These are phyloP conservation scores for Plectrocnemia conspersa DNA, from an alignment of 1,140 invertebrate genomes.

Conservation along the genomic window DNA sequence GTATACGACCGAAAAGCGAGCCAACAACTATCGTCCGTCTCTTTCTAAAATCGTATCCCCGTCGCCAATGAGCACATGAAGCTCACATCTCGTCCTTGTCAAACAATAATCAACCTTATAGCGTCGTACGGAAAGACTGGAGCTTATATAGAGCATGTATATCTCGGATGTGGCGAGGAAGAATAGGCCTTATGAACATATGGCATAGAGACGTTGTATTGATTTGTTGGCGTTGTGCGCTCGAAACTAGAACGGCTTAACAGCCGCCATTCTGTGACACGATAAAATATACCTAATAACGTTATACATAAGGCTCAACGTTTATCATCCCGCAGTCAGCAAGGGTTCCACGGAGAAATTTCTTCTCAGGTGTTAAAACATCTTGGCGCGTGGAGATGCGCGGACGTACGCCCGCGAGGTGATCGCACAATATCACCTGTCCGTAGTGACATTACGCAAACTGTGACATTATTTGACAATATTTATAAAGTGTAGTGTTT, in stretches of 20 bases:
- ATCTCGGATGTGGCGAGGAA: too few relatives aligned
- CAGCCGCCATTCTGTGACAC: not conserved
- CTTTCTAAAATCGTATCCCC: not conserved
- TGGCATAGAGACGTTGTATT: conserved; percentile 6
- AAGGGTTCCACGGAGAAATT: conserved; percentile 7
- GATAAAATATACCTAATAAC: not conserved
- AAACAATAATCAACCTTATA: not conserved
- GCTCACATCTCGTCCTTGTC: not conserved
- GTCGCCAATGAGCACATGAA: conserved; percentile 4
- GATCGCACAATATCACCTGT: too few relatives aligned
- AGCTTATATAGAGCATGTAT: not conserved
- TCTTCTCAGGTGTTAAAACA: conserved; percentile 17
- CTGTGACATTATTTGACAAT: too few relatives aligned
- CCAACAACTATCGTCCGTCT: too few relatives aligned
- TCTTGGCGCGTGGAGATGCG: conserved; percentile 20
- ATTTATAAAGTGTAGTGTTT: too few relatives aligned
- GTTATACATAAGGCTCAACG: not conserved
- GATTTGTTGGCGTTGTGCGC: conserved; percentile 1
- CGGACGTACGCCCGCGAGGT: conserved; percentile 15
- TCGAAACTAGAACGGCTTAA: conserved; percentile 1
- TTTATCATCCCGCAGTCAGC: not conserved
- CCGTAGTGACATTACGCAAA: too few relatives aligned
- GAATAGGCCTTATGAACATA: conserved; percentile 10
- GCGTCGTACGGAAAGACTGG: not conserved
- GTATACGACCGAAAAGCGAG: too few relatives aligned